These are phyloP conservation scores for Dicrurus megarhynchus DNA, from an alignment of 2,113 vertebrate genomes.

Conservation along the genomic window DNA sequence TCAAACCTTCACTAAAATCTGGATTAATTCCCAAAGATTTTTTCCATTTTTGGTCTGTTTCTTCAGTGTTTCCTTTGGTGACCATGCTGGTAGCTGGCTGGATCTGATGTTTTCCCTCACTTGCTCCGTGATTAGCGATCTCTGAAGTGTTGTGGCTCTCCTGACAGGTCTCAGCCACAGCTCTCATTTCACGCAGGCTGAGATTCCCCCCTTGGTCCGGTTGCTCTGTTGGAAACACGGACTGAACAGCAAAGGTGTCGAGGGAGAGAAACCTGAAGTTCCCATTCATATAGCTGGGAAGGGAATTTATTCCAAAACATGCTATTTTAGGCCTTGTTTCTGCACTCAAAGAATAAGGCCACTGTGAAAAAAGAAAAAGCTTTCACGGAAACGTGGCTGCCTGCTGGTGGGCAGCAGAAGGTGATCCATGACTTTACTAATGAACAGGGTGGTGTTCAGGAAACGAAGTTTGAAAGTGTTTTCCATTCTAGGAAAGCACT, in stretches of 20 bases:
- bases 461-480: neutral
- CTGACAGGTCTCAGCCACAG: neutral
- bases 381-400: neutral
- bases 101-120: neutral
- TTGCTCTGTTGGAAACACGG: neutral
- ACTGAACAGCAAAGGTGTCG: neutral
- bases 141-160: neutral
- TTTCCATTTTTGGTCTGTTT: neutral
- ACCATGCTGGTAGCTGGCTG: neutral
- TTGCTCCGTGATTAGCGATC: neutral
- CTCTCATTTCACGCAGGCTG: neutral
- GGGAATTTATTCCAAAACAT: neutral
- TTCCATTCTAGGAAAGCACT: neutral
- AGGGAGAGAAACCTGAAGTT: neutral
- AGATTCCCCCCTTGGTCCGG: neutral
- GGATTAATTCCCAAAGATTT: neutral
- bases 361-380: neutral
- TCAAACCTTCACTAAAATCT: neutral
- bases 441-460: neutral
- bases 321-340: conserved; percentile 2
- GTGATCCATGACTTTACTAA: neutral
- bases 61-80: conserved; percentile 17
- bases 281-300: neutral
- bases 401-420: neutral
- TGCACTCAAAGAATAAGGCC: neutral